Conservation (phyloP, 2,888 invertebrate species). For the Eupithecia exiguata region DNA sequence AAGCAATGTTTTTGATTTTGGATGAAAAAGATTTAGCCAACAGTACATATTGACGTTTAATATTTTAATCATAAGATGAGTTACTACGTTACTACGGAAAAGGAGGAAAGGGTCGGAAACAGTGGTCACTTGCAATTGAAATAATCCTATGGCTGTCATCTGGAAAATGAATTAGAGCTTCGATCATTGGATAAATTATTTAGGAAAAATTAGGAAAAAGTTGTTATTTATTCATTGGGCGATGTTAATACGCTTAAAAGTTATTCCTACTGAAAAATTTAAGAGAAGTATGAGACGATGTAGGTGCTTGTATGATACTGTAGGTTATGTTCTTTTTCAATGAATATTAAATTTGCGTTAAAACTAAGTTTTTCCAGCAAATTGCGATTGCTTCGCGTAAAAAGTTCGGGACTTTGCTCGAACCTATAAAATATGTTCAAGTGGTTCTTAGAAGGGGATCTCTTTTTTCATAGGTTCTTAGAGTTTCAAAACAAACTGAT, state of each 20-base stretch:
- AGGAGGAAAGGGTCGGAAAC: background rate
- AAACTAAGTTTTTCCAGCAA: background rate
- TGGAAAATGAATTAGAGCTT: conserved; percentile 39
- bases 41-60: too few species aligned
- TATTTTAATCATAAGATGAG: too few species aligned
- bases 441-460: background rate
- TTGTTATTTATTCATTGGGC: background rate
- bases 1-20: too few species aligned
- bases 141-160: conserved; percentile 17
- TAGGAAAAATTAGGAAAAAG: conserved; percentile 4
- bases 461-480: too few species aligned
- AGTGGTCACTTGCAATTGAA: too few species aligned
- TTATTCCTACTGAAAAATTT: too few species aligned
- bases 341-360: background rate
- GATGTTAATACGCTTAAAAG: too few species aligned
- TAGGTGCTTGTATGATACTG: background rate
- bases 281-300: background rate
- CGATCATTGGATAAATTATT: conserved; percentile 15
- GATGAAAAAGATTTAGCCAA: too few species aligned
- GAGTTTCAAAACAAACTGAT: background rate
- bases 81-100: background rate
- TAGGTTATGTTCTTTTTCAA: background rate
- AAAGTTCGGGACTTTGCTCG: background rate
- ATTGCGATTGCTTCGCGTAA: background rate
- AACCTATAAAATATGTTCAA: background rate